These are phyloP conservation scores for Ageneiosus marmoratus DNA, from an alignment of 2,113 vertebrate genomes.

Conservation along the genomic window DNA sequence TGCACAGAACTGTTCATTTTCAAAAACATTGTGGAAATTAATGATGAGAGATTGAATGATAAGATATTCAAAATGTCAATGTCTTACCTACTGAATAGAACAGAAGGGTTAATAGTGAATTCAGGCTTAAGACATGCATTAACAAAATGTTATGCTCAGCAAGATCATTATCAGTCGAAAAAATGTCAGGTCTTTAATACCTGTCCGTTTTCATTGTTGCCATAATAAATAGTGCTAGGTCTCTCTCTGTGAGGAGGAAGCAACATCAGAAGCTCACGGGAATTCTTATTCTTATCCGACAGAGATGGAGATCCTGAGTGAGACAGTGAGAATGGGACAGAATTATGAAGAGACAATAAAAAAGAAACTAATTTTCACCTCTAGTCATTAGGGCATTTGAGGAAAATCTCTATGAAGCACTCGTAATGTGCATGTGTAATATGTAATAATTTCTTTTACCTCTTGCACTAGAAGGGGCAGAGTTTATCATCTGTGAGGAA, in stretches of 20 bases:
- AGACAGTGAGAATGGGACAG: neutral
- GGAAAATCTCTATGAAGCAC: neutral
- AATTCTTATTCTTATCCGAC: slow-evolving; percentile 92
- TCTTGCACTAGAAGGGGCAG: slow-evolving; percentile 91
- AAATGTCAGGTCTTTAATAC: slow-evolving; percentile 60
- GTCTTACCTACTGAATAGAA: neutral
- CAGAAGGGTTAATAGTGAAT: neutral
- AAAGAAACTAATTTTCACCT: neutral
- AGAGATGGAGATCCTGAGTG: slow-evolving; percentile 86
- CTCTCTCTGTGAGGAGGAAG: slow-evolving; percentile 88
- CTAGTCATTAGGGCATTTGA: neutral
- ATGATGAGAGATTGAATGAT: neutral
- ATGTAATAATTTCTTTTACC: slow-evolving; percentile 77
- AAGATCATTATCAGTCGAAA: neutral
- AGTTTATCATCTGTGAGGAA: slow-evolving; percentile 93
- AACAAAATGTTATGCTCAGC: neutral
- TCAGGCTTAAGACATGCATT: neutral
- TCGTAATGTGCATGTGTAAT: neutral
- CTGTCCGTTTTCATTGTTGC: slow-evolving; percentile 90
- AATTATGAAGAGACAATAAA: slow-evolving; percentile 40
- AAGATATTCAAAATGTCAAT: neutral
- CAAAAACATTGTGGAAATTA: neutral
- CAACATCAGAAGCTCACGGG: slow-evolving; percentile 90
- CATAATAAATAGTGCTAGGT: slow-evolving; percentile 88
- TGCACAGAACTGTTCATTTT: neutral